A percentile compares a stretch with the other conserved stretches of the same genome.
Conservation (phyloP, 1,140 invertebrate species). For the Zelostemma sp. region DNA sequence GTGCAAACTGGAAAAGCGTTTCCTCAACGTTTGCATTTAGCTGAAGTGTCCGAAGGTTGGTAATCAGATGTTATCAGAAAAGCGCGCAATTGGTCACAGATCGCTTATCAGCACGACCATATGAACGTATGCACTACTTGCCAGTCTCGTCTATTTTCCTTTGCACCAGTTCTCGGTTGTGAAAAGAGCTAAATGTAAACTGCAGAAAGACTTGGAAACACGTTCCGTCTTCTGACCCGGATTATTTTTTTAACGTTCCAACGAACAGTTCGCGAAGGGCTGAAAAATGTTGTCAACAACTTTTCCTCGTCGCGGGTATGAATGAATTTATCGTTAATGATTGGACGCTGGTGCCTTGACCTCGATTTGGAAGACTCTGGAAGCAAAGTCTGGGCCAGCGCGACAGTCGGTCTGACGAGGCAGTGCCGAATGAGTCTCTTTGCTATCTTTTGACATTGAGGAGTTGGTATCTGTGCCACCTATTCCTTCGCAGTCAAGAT, state of each 20-base stretch:
- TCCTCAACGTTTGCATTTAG: slow-evolving; percentile 23
- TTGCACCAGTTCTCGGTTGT: slow-evolving; percentile 27
- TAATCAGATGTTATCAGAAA: slow-evolving; percentile 61
- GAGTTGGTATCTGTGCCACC: slow-evolving; percentile 61
- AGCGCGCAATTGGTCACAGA: slow-evolving; percentile 49
- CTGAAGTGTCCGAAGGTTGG: slow-evolving; percentile 38
- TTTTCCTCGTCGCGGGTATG: background rate
- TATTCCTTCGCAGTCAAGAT: slow-evolving; percentile 56
- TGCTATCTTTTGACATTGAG: slow-evolving; percentile 64
- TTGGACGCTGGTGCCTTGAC: slow-evolving; percentile 28
- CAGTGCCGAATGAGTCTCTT: slow-evolving; percentile 31
- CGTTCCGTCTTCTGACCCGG: background rate
- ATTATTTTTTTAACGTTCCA: no score
- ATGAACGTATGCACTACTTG: slow-evolving; percentile 49
- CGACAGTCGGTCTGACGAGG: slow-evolving; percentile 37
- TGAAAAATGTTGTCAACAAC: background rate
- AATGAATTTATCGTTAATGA: slow-evolving; percentile 5
- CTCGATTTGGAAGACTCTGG: slow-evolving; percentile 16
- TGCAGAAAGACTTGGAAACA: slow-evolving; percentile 22
- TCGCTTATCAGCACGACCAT: slow-evolving; percentile 51
- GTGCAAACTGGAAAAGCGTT: no score
- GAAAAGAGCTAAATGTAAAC: slow-evolving; percentile 19
- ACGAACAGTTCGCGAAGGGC: no score
- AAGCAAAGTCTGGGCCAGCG: slow-evolving; percentile 19
- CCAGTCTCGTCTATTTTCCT: slow-evolving; percentile 37